A percentile compares a stretch with the other conserved stretches of the same genome.
Conservation (phyloP, 2,888 invertebrate species). For the Synanthedon vespiformis region DNA sequence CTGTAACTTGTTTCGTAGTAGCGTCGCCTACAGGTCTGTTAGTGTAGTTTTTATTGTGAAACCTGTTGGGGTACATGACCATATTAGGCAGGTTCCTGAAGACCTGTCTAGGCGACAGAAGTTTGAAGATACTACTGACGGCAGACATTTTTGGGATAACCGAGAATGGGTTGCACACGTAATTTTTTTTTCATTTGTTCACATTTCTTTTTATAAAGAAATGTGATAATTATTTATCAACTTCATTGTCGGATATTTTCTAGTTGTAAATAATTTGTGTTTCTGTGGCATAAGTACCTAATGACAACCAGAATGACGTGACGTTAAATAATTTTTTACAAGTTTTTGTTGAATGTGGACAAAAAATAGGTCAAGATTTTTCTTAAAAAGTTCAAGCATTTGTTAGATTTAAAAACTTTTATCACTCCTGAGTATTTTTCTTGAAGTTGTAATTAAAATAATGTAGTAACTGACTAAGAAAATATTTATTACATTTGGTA, state of each 20-base stretch:
- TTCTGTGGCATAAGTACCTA: slow-evolving; percentile 22
- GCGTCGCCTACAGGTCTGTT: slow-evolving; percentile 16
- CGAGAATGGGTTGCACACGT: slow-evolving; percentile 6
- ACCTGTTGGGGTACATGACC: slow-evolving; percentile 12
- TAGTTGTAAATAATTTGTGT: slow-evolving; percentile 3
- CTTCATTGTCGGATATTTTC: slow-evolving; percentile 9
- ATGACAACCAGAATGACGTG: slow-evolving; percentile 29
- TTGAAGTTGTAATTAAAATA: no score
- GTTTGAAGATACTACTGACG: slow-evolving; percentile 19
- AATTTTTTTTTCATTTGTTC: slow-evolving; percentile 6
- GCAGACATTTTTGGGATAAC: slow-evolving; percentile 33
- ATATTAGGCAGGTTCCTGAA: slow-evolving; percentile 13
- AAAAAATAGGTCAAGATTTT: background rate
- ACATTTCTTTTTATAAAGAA: slow-evolving; percentile 1
- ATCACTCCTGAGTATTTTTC: no score
- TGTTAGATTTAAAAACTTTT: no score
- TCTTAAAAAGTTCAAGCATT: no score
- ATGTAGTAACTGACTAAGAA: no score
- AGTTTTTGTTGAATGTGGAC: slow-evolving; percentile 20
- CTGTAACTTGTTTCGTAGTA: slow-evolving; percentile 33
- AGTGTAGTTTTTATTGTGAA: slow-evolving; percentile 16
- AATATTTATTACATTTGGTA: no score
- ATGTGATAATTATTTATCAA: slow-evolving; percentile 1
- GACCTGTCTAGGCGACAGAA: slow-evolving; percentile 16
- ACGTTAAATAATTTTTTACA: slow-evolving; percentile 10